Evolutionary conservation across 2,797 vertebrate genomes (phyloP).

Genomic region (Macrochelys suwanniensis): DNA sequence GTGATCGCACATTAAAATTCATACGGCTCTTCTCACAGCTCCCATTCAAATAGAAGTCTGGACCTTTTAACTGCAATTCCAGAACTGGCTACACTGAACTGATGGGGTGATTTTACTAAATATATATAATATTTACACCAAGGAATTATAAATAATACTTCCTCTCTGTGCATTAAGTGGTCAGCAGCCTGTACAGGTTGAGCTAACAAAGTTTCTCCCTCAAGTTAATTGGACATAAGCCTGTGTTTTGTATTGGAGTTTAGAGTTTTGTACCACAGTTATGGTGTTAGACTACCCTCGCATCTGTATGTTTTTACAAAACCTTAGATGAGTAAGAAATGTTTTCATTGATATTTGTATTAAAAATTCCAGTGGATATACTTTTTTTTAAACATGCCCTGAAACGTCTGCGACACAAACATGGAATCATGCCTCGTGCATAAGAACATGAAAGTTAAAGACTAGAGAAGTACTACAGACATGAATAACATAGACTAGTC

Average conservation of each 20-base stretch:
- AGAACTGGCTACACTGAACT: background rate
- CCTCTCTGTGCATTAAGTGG: background rate
- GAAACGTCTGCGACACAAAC: background rate
- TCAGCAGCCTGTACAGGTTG: background rate
- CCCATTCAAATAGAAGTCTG: background rate
- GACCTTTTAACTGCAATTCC: background rate
- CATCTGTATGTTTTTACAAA: background rate
- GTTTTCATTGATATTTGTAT: slow-evolving; percentile 39
- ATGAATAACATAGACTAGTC: accelerated
- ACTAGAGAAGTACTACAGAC: background rate
- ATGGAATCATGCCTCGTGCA: background rate
- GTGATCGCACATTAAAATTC: background rate
- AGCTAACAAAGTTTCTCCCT: background rate
- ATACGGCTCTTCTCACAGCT: background rate
- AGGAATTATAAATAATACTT: background rate
- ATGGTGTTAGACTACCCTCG: background rate
- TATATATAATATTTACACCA: background rate
- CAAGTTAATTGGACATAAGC: background rate
- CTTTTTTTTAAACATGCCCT: background rate
- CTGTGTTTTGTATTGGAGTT: background rate
- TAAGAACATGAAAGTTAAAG: background rate
- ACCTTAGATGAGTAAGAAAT: slow-evolving; percentile 16
- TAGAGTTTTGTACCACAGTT: background rate
- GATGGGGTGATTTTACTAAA: background rate
- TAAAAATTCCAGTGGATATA: slow-evolving; percentile 19